Evolutionary conservation across 2,113 vertebrate species (phyloP).

Genomic region (Colaptes auratus): DNA sequence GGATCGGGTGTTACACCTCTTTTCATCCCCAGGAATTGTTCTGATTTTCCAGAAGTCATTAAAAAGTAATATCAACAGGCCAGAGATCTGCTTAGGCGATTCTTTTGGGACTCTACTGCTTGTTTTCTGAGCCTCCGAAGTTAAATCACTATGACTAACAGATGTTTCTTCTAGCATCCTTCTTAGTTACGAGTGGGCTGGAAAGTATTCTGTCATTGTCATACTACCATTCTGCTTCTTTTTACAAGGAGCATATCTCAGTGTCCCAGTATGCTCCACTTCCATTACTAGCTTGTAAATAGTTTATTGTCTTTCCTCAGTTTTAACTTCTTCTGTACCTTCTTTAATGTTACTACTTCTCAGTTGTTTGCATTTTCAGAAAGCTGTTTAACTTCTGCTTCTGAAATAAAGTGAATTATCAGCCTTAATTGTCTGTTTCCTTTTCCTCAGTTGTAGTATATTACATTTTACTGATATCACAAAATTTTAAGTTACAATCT

Average conservation of each 20-base stretch:
- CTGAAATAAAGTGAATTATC: not conserved
- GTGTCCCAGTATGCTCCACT: not conserved
- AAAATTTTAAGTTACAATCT: not conserved
- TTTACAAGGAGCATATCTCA: not conserved
- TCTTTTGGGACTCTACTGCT: not conserved
- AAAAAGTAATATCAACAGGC: not conserved
- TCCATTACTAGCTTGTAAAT: not conserved
- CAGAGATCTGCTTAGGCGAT: not conserved
- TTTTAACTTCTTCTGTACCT: not conserved
- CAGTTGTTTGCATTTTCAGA: not conserved
- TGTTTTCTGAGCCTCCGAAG: not conserved
- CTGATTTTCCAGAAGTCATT: not conserved
- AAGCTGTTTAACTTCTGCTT: not conserved
- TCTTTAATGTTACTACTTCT: not conserved
- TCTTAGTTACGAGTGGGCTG: not conserved
- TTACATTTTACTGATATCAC: not conserved
- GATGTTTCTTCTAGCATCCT: not conserved
- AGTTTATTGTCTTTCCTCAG: not conserved
- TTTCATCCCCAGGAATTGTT: not conserved
- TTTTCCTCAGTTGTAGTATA: not conserved
- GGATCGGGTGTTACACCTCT: accelerated
- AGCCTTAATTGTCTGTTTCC: not conserved
- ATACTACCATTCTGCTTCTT: not conserved
- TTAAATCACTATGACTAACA: not conserved
- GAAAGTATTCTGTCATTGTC: not conserved